Evolutionary conservation across 2,113 vertebrate genomes (phyloP), one percentile per base, ranked within the genome.

Genomic region (Notothenia coriiceps): DNA sequence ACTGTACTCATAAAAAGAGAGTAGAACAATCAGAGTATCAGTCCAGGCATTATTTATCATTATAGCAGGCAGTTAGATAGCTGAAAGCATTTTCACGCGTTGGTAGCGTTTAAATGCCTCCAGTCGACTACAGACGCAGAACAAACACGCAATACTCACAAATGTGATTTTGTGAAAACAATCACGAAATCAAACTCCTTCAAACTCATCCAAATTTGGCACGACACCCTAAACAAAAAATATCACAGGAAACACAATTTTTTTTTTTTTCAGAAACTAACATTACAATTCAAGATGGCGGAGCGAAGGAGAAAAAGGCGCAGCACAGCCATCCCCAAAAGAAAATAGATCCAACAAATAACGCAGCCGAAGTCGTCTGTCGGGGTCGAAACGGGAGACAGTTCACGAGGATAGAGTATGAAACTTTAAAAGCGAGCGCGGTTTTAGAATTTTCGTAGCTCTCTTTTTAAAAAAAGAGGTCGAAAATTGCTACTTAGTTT

Each of bases 211-310:
- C 85, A 75, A 40, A 63, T 67, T 80, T 82, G 80, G 70, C 86
- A 88, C 79, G 51, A 84, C 44, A 90, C 46, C 33, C 67, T 67
- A 50, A 74, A 82, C 64, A 78, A 86, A 88, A 91, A 92, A 90
- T 91, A 92, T 89, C 89, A 90, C 82, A 91, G 92, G 83, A 93
- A 93, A 94, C 88, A 90, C 89, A 91, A 94, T 89, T 52, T 49
- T 64, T 63, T 64, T 50, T 64, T 64, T 64, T 64, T 52, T 35
- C 18, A 92, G 91, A 94, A 94, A 93, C 94, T 92, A 92, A 92
- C 94, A 95, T 96, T 94, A 95, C 94, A 95, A 95, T 96, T 94
- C 94, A 96, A 96, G 93, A 96, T 96, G 95, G 95, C 95, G 94
- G 86, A 62, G 71, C 90, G 77, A 78, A 84, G 68, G 83, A 81